These are phyloP conservation scores for Holacanthus passer DNA, from an alignment of 2,113 vertebrate genomes.

Conservation along the genomic window DNA sequence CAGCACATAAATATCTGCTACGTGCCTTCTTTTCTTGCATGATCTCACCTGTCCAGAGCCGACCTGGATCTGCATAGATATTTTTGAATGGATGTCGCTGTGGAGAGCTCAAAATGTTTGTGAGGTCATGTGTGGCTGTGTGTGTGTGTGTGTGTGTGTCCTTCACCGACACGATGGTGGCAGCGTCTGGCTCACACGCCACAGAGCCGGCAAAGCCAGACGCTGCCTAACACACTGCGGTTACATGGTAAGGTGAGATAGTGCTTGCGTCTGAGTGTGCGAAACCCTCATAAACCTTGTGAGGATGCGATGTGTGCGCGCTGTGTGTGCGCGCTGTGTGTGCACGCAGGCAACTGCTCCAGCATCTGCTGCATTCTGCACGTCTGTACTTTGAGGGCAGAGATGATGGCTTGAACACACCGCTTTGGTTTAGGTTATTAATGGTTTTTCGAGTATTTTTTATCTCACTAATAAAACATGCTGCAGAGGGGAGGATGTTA, in stretches of 20 bases:
- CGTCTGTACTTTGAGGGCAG: conserved; percentile 25
- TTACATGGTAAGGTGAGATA: conserved; percentile 61
- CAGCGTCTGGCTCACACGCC: conserved; percentile 36
- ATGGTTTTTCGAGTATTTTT: conserved; percentile 47
- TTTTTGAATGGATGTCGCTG: background rate
- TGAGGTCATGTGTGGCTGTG: background rate
- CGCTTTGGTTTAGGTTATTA: conserved; percentile 48
- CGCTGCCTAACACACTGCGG: conserved; percentile 62
- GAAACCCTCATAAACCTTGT: conserved; percentile 22
- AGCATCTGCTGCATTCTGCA: conserved; percentile 45
- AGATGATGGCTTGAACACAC: conserved; percentile 46
- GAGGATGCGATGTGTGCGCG: conserved; percentile 1
- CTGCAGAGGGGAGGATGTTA: conserved; percentile 8
- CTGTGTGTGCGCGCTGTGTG: conserved; percentile 22
- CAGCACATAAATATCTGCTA: conserved; percentile 38
- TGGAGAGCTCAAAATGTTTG: conserved; percentile 11
- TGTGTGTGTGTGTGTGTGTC: background rate
- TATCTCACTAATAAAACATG: conserved; percentile 51
- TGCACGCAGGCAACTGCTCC: conserved; percentile 28
- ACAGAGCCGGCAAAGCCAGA: conserved; percentile 57
- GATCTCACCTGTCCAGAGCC: conserved; percentile 9
- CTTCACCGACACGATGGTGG: conserved; percentile 21
- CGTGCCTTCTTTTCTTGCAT: background rate
- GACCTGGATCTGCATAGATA: background rate
- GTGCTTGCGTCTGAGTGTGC: conserved; percentile 10